phyloP scores from a whole-genome alignment of 64 coral and sea anemone species.

The Actinia tenebrosa region DNA sequence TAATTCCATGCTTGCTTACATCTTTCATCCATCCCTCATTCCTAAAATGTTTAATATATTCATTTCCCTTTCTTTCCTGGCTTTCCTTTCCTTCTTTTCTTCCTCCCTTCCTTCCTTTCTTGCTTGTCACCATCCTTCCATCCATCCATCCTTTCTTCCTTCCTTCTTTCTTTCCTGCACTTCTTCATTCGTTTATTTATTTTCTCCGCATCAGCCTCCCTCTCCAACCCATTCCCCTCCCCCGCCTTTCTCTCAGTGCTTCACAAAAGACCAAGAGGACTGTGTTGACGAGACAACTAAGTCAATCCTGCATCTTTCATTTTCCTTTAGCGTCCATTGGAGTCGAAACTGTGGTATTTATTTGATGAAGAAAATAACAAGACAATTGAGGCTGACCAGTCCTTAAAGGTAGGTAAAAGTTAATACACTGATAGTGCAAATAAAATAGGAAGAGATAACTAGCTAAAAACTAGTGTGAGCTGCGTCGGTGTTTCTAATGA shows the following conservation, averaged over 20 bases:
- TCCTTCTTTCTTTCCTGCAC: background rate
- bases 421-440: too few species aligned
- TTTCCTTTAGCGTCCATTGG: background rate
- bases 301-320: background rate
- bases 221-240: background rate
- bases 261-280: too few species aligned
- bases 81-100: background rate
- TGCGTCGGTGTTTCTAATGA: too few species aligned
- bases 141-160: background rate
- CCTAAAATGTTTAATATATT: background rate
- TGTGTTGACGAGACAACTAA: background rate
- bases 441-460: too few species aligned
- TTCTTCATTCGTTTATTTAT: too few species aligned
- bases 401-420: conserved; percentile 9
- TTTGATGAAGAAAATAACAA: conserved; percentile 29
- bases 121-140: background rate
- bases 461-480: too few species aligned
- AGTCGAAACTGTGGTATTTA: background rate
- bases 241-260: too few species aligned
- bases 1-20: too few species aligned
- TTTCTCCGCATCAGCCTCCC: background rate
- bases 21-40: background rate
- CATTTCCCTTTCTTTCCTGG: too few species aligned
- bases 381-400: conserved; percentile 5
- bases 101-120: background rate